These are phyloP conservation scores for Bufotes viridis DNA, from an alignment of 2,797 vertebrate genomes.

Conservation along the genomic window DNA sequence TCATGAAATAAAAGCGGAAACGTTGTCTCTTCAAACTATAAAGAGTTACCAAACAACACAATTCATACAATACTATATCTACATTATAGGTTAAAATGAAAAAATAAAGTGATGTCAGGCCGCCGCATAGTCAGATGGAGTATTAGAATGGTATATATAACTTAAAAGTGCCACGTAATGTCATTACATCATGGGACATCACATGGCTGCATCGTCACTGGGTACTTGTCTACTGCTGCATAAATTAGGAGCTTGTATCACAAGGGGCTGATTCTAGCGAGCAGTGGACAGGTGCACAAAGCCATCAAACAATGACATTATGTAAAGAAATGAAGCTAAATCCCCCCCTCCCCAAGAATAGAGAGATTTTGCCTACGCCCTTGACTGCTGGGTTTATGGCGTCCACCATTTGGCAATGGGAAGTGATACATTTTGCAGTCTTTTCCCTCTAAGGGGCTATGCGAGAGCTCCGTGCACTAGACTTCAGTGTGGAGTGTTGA, in stretches of 20 bases:
- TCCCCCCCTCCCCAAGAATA: not conserved
- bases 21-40: not conserved
- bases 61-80: constrained; percentile 32
- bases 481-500: constrained; percentile 3
- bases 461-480: not conserved
- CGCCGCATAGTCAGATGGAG: not conserved
- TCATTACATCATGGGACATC: not conserved
- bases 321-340: not conserved
- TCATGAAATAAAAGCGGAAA: not conserved
- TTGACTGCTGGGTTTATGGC: not conserved
- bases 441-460: not conserved
- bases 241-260: not conserved
- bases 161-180: not conserved
- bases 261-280: not conserved
- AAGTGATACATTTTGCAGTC: not conserved
- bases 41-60: not conserved
- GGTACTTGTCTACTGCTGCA: not conserved
- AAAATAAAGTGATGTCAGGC: not conserved
- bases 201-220: not conserved
- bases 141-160: not conserved
- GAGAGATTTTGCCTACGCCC: not conserved
- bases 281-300: not conserved
- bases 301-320: not conserved
- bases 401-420: not conserved
- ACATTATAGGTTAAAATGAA: constrained; percentile 25